These are phyloP conservation scores for Bombus polaris DNA, from an alignment of 1,140 invertebrate species.

Conservation along the genomic window DNA sequence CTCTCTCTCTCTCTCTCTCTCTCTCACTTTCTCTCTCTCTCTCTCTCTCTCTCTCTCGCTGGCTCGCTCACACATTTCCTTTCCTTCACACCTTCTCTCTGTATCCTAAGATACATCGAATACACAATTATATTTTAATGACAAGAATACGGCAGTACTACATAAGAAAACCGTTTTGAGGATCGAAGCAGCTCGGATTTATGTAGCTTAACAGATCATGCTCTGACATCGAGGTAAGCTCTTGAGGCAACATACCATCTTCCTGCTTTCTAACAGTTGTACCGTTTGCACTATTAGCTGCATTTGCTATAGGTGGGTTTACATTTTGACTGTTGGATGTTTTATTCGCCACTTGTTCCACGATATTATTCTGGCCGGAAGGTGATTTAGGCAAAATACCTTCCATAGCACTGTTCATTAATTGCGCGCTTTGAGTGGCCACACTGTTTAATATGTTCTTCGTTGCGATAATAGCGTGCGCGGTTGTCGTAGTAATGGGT, in stretches of 20 bases:
- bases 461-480: constrained; percentile 80
- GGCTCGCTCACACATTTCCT: background rate
- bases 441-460: constrained; percentile 81
- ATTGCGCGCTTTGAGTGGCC: constrained; percentile 79
- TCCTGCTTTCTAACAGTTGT: constrained; percentile 76
- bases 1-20: background rate
- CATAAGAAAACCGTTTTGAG: constrained; percentile 79
- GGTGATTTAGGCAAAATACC: constrained; percentile 80
- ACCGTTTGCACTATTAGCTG: constrained; percentile 55
- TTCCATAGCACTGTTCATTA: constrained; percentile 81
- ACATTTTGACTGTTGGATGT: constrained; percentile 69
- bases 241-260: constrained; percentile 85
- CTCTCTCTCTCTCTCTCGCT: background rate
- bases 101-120: constrained; percentile 24
- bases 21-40: background rate
- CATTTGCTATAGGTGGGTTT: constrained; percentile 71
- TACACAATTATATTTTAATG: constrained; percentile 31
- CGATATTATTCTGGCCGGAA: constrained; percentile 72
- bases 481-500: constrained; percentile 79
- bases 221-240: constrained; percentile 91
- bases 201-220: constrained; percentile 93
- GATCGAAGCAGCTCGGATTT: constrained; percentile 93
- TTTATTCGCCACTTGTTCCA: constrained; percentile 79
- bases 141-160: constrained; percentile 66
- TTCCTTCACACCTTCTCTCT: too few species aligned